phyloP scores from a whole-genome alignment of 2,113 vertebrate species.

The Pelobates fuscus region DNA sequence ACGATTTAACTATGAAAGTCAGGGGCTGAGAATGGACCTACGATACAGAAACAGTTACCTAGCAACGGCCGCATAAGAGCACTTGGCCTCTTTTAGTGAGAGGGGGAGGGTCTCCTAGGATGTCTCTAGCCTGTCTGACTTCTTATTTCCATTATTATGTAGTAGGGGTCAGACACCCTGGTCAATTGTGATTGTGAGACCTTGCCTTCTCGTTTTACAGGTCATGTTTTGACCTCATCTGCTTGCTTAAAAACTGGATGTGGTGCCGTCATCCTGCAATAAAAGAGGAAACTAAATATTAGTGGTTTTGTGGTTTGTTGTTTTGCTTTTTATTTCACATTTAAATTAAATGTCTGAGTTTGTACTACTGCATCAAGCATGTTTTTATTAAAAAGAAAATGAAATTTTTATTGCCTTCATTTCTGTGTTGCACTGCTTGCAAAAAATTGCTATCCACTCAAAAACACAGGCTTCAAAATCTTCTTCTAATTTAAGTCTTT shows the following conservation, averaged over 20 bases:
- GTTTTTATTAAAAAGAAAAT: no score
- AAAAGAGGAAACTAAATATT: no score
- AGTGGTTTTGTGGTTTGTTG: no score
- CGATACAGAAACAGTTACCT: not conserved
- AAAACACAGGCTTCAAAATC: no score
- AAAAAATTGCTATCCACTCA: no score
- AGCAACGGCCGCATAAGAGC: not conserved
- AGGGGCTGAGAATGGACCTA: not conserved
- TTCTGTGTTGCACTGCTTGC: no score
- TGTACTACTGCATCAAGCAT: no score
- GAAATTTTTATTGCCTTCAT: no score
- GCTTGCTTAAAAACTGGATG: not conserved
- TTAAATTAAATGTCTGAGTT: no score
- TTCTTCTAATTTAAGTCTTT: no score
- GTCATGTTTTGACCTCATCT: not conserved
- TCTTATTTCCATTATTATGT: not conserved
- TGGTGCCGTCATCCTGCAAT: not conserved
- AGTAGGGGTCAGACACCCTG: not conserved
- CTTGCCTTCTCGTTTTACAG: not conserved
- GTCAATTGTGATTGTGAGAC: not conserved
- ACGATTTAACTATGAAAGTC: not conserved
- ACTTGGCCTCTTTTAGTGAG: not conserved
- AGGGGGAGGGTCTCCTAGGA: not conserved
- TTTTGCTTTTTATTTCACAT: no score
- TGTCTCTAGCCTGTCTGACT: not conserved